Evolutionary conservation across 2,888 invertebrate genomes (phyloP).

Genomic region (Cryptophagus acutangulus): DNA sequence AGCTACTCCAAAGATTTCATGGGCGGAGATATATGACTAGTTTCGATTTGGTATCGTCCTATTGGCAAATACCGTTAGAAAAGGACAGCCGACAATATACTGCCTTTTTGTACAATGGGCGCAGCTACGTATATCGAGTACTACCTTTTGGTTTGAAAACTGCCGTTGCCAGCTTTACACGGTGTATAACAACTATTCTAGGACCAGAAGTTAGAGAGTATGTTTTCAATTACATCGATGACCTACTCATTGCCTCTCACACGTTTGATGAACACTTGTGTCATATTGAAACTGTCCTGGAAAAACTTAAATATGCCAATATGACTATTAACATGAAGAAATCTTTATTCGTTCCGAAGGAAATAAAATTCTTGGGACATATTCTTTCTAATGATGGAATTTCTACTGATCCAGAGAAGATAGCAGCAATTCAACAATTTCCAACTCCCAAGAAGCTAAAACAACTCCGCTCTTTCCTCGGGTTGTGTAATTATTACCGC

Average conservation of each 20-base stretch:
- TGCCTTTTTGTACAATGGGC: conserved; percentile 9
- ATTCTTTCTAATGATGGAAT: conserved; percentile 19
- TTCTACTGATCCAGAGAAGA: conserved; percentile 21
- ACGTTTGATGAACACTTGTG: conserved; percentile 22
- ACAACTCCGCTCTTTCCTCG: conserved; percentile 14
- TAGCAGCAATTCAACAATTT: conserved; percentile 13
- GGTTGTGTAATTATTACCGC: conserved; percentile 15
- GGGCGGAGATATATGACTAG: conserved; percentile 9
- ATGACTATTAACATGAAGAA: conserved; percentile 26
- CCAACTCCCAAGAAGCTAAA: conserved; percentile 12
- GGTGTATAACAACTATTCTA: conserved; percentile 8
- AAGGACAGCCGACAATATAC: conserved; percentile 10
- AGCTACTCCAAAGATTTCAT: too few relatives aligned
- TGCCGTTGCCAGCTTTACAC: conserved; percentile 8
- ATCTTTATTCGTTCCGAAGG: conserved; percentile 18
- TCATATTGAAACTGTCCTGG: conserved; percentile 22
- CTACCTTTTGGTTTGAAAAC: conserved; percentile 14
- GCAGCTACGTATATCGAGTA: conserved; percentile 11
- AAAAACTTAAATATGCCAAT: conserved; percentile 17
- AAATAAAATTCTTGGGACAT: conserved; percentile 21
- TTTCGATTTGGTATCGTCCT: conserved; percentile 12
- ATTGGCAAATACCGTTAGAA: conserved; percentile 15
- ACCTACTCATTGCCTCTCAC: conserved; percentile 29
- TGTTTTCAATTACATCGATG: conserved; percentile 31
- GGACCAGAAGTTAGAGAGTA: conserved; percentile 18